These are phyloP conservation scores for Climacteris rufus DNA, from an alignment of 2,113 vertebrate genomes.

Conservation along the genomic window DNA sequence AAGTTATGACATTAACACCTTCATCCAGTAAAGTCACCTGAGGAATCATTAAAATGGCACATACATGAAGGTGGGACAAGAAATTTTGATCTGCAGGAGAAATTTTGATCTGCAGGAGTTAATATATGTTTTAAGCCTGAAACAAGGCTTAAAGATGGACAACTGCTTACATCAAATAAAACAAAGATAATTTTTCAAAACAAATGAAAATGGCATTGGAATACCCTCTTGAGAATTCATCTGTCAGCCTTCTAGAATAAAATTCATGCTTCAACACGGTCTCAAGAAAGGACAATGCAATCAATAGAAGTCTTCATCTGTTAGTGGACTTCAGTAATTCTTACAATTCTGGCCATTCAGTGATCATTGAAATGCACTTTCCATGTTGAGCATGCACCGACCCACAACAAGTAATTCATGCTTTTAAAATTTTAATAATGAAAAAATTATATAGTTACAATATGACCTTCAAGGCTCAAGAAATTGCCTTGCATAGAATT, in stretches of 20 bases:
- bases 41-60: not conserved
- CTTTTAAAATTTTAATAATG: not conserved
- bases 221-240: not conserved
- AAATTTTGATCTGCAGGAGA: not conserved
- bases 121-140: not conserved
- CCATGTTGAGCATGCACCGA: not conserved
- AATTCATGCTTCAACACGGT: not conserved
- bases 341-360: not conserved
- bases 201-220: not conserved
- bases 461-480: slow-evolving; percentile 16
- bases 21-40: not conserved
- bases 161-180: not conserved
- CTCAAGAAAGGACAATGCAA: not conserved
- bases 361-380: not conserved
- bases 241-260: not conserved
- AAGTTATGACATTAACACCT: not conserved
- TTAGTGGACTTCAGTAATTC: not conserved
- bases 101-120: not conserved
- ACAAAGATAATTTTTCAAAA: not conserved
- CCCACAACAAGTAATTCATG: not conserved
- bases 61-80: not conserved
- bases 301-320: not conserved
- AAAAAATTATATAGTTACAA: slow-evolving; percentile 34
- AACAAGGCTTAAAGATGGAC: not conserved
- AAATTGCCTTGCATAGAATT: not conserved